Evolutionary conservation across 2,797 vertebrate genomes (phyloP).

Genomic region (Propithecus perrieri): DNA sequence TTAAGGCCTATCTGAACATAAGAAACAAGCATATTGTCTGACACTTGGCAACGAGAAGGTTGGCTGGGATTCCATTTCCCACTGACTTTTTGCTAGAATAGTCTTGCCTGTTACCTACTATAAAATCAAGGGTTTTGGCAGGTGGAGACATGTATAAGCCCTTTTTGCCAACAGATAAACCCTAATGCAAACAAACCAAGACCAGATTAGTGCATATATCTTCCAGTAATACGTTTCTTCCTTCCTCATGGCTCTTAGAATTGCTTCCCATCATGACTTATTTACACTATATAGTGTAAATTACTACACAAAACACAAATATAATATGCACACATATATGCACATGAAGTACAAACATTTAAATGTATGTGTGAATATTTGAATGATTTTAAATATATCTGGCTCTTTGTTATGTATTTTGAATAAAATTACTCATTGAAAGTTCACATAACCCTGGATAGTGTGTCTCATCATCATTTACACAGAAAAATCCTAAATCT

Average conservation of each 20-base stretch:
- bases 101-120: background rate
- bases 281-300: background rate
- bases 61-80: background rate
- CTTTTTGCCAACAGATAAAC: background rate
- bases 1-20: background rate
- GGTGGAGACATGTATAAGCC: background rate
- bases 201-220: background rate
- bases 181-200: background rate
- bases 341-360: background rate
- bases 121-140: background rate
- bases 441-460: background rate
- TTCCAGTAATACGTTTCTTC: constrained; percentile 35
- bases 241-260: background rate
- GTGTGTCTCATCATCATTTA: background rate
- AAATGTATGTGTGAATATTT: background rate
- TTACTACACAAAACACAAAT: background rate
- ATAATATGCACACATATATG: background rate
- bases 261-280: background rate
- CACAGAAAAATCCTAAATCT: background rate
- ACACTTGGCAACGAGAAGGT: background rate
- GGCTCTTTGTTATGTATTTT: background rate
- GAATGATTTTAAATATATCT: background rate
- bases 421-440: background rate
- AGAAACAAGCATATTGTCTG: background rate
- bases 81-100: background rate